Conservation (phyloP, 2,888 invertebrate species). For the Microchrysa polita region DNA sequence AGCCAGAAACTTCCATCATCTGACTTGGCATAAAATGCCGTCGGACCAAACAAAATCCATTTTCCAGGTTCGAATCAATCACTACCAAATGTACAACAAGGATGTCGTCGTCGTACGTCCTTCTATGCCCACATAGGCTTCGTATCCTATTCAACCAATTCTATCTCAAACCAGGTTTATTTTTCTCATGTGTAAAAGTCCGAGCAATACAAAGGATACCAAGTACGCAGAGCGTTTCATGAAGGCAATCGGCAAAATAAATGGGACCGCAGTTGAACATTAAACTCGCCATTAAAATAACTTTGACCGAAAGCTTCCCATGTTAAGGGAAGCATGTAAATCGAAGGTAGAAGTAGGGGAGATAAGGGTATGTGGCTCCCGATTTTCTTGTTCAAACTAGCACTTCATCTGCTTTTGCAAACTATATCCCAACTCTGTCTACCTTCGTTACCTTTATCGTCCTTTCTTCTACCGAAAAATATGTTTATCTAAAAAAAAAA, state of each 20-base stretch:
- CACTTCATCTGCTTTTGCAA: no score
- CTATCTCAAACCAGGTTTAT: slow-evolving; percentile 24
- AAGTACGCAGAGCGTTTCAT: background rate
- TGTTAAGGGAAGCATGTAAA: background rate
- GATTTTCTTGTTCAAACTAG: no score
- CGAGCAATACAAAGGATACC: slow-evolving; percentile 4
- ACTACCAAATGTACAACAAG: slow-evolving; percentile 7
- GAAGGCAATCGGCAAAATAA: slow-evolving; percentile 42
- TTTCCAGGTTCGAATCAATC: slow-evolving; percentile 43
- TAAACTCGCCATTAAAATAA: slow-evolving; percentile 51
- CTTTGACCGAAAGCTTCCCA: slow-evolving; percentile 40
- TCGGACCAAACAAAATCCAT: slow-evolving; percentile 33
- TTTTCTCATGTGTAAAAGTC: slow-evolving; percentile 34
- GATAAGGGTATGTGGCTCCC: background rate
- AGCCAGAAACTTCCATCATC: slow-evolving; percentile 29
- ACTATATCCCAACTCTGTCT: no score
- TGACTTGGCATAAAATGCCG: slow-evolving; percentile 38
- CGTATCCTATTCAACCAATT: slow-evolving; percentile 9
- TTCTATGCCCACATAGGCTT: background rate
- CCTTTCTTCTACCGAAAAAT: no score
- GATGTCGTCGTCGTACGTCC: slow-evolving; percentile 15
- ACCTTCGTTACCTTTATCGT: no score
- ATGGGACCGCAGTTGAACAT: slow-evolving; percentile 49
- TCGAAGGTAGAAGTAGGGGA: background rate
- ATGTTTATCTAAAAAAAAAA: no score